Evolutionary conservation across 2,113 vertebrate species (phyloP), one percentile per base, ranked within the genome.

Genomic region (Seriola aureovittata): DNA sequence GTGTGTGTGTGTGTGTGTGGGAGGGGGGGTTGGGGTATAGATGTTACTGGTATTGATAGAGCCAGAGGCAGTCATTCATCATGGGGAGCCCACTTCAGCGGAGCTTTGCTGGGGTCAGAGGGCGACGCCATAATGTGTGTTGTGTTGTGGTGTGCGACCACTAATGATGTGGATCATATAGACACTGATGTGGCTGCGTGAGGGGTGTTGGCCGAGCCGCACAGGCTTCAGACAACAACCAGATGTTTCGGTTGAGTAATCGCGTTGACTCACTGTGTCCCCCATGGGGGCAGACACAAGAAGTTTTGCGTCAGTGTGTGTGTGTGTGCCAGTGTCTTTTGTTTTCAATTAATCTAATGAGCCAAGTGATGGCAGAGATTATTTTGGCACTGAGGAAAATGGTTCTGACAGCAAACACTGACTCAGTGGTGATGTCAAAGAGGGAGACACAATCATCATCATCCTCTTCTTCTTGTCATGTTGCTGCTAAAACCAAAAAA

Each of bases 191-290:
- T 89, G 82, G 78, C 54, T 29, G 12, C 25, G 52, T 48, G 42
- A 5, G 5, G 11, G 50, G 32, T 25, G 78, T 34, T 2, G 58
- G 63, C 42, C 36, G 4, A 57, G 57, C 76, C 42, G 16, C 7
- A 9, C 68, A 71, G 55, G 80, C 88, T 84, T 76, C 88, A 92
- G 85, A 92, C 85, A 82, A 66, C 80, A 79, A 82, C 79, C 93
- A 92, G 88, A 91, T 88, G 88, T 84, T 83, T 60, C n/a, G 60
- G 83, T 70, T 88, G 88, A 88, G 81, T 81, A 85, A 87, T 90
- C 17, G n/a, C 65, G 60, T 69, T 83, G 92, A 92, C 85, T 92
- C 91, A 91, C 79, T 60, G 73, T 44, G 70, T 64, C 80, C 80
- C 84, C 75, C 84, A 21, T 32, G 73, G 84, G 77, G 82, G 80